Conservation (phyloP, 2,888 invertebrate species). For the Willowsia nigromaculata region DNA sequence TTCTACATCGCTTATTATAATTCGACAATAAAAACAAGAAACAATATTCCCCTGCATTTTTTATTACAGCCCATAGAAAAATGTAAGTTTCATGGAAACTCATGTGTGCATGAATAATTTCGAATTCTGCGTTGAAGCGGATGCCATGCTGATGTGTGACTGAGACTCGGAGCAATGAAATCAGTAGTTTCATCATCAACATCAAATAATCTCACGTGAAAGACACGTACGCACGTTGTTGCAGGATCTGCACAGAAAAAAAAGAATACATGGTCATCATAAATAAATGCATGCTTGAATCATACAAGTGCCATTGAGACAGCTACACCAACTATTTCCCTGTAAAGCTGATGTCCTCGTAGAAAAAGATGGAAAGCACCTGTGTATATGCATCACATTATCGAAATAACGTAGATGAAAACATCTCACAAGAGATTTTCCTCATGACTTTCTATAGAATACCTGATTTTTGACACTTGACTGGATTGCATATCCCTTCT, state of each 20-base stretch:
- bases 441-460: slow-evolving; percentile 66
- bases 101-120: slow-evolving; percentile 50
- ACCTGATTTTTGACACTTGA: slow-evolving; percentile 69
- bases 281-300: neutral
- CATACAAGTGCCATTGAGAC: neutral
- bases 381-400: neutral
- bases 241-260: neutral
- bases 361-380: neutral
- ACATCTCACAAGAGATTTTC: neutral
- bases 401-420: neutral
- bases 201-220: neutral
- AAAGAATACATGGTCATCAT: neutral
- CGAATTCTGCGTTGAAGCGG: neutral
- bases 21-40: no score
- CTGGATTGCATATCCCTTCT: slow-evolving; percentile 45
- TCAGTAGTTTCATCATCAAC: neutral
- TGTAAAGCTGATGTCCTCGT: neutral
- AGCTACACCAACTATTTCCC: neutral
- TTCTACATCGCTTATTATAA: no score
- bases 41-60: neutral
- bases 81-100: slow-evolving; percentile 7
- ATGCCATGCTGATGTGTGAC: neutral
- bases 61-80: no score
- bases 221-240: neutral
- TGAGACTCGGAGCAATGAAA: neutral